These are phyloP conservation scores for Leucoraja ocellata DNA, from an alignment of 2,797 vertebrate species.

Conservation along the genomic window DNA sequence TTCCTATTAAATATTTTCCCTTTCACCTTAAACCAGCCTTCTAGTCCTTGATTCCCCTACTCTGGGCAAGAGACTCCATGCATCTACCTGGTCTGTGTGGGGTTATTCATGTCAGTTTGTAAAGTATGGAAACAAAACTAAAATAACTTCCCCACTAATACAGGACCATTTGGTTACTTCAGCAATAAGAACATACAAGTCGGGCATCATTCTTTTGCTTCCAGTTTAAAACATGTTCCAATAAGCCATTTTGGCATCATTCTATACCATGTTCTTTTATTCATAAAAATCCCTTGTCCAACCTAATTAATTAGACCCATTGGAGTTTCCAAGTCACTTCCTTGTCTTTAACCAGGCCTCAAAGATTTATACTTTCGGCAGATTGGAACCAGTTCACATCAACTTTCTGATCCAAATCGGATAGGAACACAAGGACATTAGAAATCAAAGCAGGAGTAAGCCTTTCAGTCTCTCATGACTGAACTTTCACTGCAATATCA, in stretches of 20 bases:
- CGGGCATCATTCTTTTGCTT: not conserved
- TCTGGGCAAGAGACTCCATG: too few species aligned
- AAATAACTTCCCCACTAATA: not conserved
- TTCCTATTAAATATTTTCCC: too few species aligned
- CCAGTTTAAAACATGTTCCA: not conserved
- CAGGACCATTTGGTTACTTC: not conserved
- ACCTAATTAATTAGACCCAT: not conserved
- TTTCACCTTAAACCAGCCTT: too few species aligned
- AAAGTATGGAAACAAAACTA: not conserved
- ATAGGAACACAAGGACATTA: too few species aligned
- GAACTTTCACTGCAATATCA: too few species aligned
- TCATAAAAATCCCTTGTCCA: not conserved
- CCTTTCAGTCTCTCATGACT: too few species aligned
- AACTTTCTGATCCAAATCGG: not conserved
- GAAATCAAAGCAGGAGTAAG: too few species aligned
- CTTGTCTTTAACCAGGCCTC: not conserved
- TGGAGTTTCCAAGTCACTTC: not conserved
- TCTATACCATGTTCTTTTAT: too few species aligned
- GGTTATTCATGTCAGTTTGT: slow-evolving; percentile 3
- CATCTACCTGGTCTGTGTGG: too few species aligned
- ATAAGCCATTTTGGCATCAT: too few species aligned
- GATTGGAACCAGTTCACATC: not conserved
- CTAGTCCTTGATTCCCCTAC: too few species aligned
- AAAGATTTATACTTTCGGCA: not conserved
- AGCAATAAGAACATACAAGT: not conserved